phyloP scores from a whole-genome alignment of 2,113 vertebrate genomes.

The Dissostichus mawsoni region DNA sequence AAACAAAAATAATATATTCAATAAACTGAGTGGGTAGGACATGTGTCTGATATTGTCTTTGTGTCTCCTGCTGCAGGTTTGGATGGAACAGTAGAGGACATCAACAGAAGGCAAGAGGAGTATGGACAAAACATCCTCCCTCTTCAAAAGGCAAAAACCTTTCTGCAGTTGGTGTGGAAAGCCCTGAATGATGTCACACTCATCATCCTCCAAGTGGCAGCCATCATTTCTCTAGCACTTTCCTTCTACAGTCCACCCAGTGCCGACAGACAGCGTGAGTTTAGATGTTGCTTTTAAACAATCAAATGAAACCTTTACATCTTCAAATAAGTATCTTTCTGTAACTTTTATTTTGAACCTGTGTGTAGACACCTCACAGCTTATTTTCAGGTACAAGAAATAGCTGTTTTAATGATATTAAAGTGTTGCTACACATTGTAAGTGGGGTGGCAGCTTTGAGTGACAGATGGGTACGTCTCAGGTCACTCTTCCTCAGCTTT shows the following conservation, averaged over 20 bases:
- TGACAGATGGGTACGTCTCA: too few relatives aligned
- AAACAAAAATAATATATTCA: not conserved
- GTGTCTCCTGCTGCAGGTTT: conserved; percentile 84
- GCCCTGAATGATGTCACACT: conserved; percentile 98
- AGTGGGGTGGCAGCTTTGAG: too few relatives aligned
- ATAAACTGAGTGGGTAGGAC: not conserved
- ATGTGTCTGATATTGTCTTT: conserved; percentile 15
- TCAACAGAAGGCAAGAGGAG: conserved; percentile 91
- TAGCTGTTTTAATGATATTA: too few relatives aligned
- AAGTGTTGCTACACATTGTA: too few relatives aligned
- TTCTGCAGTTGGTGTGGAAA: conserved; percentile 99
- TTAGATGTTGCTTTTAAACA: not conserved
- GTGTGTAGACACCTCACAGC: not conserved
- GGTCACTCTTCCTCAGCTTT: too few relatives aligned
- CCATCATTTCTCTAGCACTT: conserved; percentile 96
- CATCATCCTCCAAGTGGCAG: conserved; percentile 98
- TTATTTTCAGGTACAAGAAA: too few relatives aligned
- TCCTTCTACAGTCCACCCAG: conserved; percentile 96
- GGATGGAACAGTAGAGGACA: conserved; percentile 89
- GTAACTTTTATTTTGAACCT: not conserved
- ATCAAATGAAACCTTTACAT: not conserved
- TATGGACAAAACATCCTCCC: conserved; percentile 97
- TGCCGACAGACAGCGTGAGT: conserved; percentile 89
- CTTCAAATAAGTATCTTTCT: not conserved
- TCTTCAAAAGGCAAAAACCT: conserved; percentile 99